A percentile compares a stretch with the other conserved stretches of the same genome.
These are phyloP conservation scores for Arremon brunneinucha DNA, from an alignment of 2,797 vertebrate genomes.

Conservation along the genomic window DNA sequence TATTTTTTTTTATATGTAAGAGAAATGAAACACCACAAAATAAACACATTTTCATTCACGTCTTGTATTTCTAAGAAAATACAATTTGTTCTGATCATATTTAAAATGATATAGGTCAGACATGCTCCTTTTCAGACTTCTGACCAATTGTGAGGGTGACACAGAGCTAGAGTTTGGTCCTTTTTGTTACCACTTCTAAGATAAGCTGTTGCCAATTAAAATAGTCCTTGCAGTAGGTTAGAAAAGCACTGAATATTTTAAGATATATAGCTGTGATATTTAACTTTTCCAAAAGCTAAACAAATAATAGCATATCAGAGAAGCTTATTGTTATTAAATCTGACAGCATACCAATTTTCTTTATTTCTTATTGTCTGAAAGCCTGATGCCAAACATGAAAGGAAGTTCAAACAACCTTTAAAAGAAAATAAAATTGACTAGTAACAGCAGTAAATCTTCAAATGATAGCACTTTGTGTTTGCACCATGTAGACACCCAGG, in stretches of 20 bases:
- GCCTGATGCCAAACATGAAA: not conserved
- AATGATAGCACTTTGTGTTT: not conserved
- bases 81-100: not conserved
- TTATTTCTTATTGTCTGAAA: conserved; percentile 37
- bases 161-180: not conserved
- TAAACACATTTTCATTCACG: not conserved
- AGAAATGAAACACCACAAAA: not conserved
- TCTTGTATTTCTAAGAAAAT: not conserved
- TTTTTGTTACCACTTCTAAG: conserved; percentile 38
- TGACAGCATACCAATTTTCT: conserved; percentile 21
- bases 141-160: not conserved
- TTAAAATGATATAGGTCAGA: not conserved
- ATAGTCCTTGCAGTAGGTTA: conserved; percentile 45
- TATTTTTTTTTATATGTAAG: not conserved
- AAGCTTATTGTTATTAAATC: conserved; percentile 42
- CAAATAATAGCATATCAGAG: conserved; percentile 29
- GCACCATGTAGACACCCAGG: not conserved
- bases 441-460: not conserved
- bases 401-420: not conserved
- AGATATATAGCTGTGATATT: conserved; percentile 39
- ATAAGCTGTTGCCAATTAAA: conserved; percentile 45
- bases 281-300: conserved; percentile 48
- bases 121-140: not conserved
- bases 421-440: not conserved
- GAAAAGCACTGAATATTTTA: conserved; percentile 49